These are phyloP conservation scores for Neotoma lepida DNA, from an alignment of 2,113 vertebrate genomes.

Conservation along the genomic window DNA sequence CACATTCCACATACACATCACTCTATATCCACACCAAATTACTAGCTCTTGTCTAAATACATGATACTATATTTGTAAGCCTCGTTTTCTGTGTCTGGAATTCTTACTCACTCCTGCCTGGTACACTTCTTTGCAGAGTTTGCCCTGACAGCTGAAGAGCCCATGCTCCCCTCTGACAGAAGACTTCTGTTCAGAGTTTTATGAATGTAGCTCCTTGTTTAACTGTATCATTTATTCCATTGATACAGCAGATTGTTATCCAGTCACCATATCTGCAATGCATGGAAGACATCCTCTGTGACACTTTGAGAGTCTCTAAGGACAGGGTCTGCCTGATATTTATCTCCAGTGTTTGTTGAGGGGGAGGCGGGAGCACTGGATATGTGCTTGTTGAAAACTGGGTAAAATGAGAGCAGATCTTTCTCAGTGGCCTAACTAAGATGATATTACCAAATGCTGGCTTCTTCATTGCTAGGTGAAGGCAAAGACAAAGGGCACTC, in stretches of 20 bases:
- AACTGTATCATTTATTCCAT: background rate
- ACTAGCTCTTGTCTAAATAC: conserved; percentile 24
- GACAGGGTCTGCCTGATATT: background rate
- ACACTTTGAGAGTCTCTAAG: background rate
- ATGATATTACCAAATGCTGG: conserved; percentile 18
- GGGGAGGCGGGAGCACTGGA: background rate
- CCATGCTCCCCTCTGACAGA: background rate
- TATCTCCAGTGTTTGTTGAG: background rate
- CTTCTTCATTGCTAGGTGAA: conserved; percentile 63
- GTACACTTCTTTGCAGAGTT: background rate
- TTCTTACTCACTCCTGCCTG: background rate
- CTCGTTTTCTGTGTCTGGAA: conserved; percentile 2
- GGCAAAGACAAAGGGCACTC: conserved; percentile 59
- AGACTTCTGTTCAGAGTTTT: background rate
- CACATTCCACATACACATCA: background rate
- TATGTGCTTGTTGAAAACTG: background rate
- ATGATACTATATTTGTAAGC: background rate
- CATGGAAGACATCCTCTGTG: background rate
- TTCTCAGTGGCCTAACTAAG: conserved; percentile 40
- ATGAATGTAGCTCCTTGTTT: background rate
- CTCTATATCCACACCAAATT: background rate
- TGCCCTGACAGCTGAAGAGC: background rate
- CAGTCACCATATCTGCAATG: background rate
- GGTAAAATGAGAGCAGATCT: background rate
- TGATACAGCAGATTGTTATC: background rate